Conservation (phyloP, 2,797 vertebrate genomes). For the Hozukius guyotensis region DNA sequence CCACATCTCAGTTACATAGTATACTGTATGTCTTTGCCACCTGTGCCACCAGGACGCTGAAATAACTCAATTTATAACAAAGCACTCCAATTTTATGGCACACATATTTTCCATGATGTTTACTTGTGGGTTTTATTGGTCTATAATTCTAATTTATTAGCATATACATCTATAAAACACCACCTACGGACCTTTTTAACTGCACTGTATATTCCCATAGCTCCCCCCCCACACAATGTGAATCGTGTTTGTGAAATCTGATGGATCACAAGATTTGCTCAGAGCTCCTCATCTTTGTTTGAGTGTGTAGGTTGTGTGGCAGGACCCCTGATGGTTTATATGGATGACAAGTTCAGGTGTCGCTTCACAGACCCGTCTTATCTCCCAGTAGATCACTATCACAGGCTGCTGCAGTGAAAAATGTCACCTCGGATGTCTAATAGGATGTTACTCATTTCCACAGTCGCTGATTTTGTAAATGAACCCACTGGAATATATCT, state of each 20-base stretch:
- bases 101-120: conserved; percentile 41
- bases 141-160: conserved; percentile 39
- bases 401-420: conserved; percentile 28
- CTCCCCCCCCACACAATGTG: not conserved
- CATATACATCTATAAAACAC: conserved; percentile 35
- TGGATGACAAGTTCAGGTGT: conserved; percentile 43
- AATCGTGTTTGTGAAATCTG: conserved; percentile 31
- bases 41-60: not conserved
- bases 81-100: conserved; percentile 5
- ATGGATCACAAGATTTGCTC: conserved; percentile 29
- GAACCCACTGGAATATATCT: conserved; percentile 34
- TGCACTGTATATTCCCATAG: conserved; percentile 3
- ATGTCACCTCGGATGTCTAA: conserved; percentile 36
- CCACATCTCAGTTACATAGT: not conserved
- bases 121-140: conserved; percentile 32
- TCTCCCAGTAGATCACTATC: conserved; percentile 39
- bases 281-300: conserved; percentile 21
- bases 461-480: conserved; percentile 44
- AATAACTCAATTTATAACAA: conserved; percentile 14
- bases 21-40: not conserved
- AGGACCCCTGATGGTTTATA: conserved; percentile 42
- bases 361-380: conserved; percentile 29
- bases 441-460: conserved; percentile 49
- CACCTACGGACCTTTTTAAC: conserved; percentile 23
- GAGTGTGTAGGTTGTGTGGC: conserved; percentile 37